Evolutionary conservation across 2,113 vertebrate species (phyloP).

Genomic region (Odobenus rosmarus): DNA sequence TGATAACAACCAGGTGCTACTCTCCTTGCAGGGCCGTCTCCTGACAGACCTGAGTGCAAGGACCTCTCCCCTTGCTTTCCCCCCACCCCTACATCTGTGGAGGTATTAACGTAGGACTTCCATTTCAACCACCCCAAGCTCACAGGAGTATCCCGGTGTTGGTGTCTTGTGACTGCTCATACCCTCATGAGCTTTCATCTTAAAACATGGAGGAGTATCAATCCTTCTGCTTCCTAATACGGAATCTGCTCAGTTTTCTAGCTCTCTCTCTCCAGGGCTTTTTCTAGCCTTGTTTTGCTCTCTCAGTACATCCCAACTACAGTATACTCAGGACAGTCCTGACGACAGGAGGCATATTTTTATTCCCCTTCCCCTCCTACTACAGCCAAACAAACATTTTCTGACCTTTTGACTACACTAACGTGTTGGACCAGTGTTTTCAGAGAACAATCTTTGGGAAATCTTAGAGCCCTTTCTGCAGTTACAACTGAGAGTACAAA

Average conservation of each 20-base stretch:
- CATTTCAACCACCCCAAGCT: background rate
- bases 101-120: background rate
- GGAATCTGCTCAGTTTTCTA: background rate
- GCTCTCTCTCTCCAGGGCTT: background rate
- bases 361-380: background rate
- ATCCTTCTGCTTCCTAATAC: background rate
- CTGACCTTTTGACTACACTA: background rate
- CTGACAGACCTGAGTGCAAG: background rate
- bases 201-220: background rate
- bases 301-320: background rate
- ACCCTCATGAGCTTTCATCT: background rate
- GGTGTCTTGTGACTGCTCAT: background rate
- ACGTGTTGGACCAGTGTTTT: background rate
- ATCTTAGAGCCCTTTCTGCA: background rate
- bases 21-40: background rate
- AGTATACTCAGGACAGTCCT: background rate
- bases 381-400: background rate
- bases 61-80: background rate
- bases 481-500: background rate
- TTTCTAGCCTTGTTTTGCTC: constrained; percentile 2
- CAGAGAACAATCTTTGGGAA: background rate
- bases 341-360: background rate
- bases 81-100: background rate
- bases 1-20: background rate
- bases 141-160: background rate